Evolutionary conservation across 2,888 invertebrate species (phyloP).

Genomic region (Aleiodes alternator): DNA sequence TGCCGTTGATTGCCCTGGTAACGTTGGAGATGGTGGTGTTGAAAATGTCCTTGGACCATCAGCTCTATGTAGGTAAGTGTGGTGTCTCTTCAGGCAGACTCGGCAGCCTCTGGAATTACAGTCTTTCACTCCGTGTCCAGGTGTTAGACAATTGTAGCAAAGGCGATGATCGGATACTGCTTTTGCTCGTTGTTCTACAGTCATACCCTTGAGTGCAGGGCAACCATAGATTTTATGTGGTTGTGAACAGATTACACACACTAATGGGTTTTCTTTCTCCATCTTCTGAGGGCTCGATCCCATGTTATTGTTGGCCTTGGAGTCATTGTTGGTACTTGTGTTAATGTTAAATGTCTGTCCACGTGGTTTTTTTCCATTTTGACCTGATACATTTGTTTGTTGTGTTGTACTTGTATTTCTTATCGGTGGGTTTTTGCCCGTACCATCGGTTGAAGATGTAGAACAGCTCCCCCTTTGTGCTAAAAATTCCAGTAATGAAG

Average conservation of each 20-base stretch:
- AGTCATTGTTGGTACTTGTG: constrained; percentile 22
- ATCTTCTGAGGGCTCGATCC: not conserved
- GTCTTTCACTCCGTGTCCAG: constrained; percentile 37
- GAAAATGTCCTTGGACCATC: constrained; percentile 1
- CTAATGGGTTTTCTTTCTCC: no score
- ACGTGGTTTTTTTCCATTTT: not conserved
- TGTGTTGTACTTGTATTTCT: no score
- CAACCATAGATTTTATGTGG: constrained; percentile 33
- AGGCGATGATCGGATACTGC: constrained; percentile 30
- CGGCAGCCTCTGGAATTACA: constrained; percentile 31
- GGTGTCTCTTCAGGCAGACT: constrained; percentile 47
- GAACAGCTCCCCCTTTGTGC: no score
- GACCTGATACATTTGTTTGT: constrained; percentile 22
- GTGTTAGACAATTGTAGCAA: constrained; percentile 48
- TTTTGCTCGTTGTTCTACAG: not conserved
- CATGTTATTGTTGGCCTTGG: not conserved
- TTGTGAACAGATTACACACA: not conserved
- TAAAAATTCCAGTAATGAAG: constrained; percentile 8
- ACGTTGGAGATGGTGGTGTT: not conserved
- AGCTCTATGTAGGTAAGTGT: constrained; percentile 32
- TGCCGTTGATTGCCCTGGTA: not conserved
- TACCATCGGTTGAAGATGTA: no score
- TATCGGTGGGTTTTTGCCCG: no score
- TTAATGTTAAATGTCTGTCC: not conserved
- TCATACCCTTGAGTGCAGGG: constrained; percentile 14